These are phyloP conservation scores for Varanus salvator DNA, from an alignment of 2,113 vertebrate genomes.

Conservation along the genomic window DNA sequence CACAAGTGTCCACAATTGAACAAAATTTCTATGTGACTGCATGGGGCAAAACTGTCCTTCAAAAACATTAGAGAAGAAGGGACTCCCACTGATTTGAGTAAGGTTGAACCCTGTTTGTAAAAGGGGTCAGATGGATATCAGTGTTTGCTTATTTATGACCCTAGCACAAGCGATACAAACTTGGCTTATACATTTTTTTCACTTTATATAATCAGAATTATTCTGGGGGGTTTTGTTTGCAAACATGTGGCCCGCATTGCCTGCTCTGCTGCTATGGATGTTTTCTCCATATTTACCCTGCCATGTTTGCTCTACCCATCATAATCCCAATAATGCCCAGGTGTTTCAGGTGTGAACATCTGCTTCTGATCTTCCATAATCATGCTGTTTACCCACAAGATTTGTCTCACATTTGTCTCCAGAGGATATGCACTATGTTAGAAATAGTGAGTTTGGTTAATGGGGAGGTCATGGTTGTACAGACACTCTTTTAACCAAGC, in stretches of 20 bases:
- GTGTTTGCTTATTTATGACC: not conserved
- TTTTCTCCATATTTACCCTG: not conserved
- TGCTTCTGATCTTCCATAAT: not conserved
- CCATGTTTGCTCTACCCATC: not conserved
- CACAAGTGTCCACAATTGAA: slow-evolving; percentile 5
- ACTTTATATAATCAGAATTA: not conserved
- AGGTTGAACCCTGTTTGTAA: not conserved
- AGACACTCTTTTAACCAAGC: not conserved
- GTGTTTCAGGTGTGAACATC: not conserved
- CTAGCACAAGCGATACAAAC: not conserved
- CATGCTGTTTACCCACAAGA: not conserved
- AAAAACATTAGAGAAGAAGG: slow-evolving; percentile 28
- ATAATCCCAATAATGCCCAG: not conserved
- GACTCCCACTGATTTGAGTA: slow-evolving; percentile 22
- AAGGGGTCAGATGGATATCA: slow-evolving; percentile 26
- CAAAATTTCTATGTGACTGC: not conserved
- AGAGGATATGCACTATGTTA: not conserved
- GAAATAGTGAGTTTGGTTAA: not conserved
- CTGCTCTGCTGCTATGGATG: not conserved
- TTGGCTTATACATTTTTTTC: not conserved
- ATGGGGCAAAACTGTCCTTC: not conserved
- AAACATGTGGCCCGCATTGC: not conserved
- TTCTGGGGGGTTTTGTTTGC: not conserved
- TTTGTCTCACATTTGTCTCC: not conserved
- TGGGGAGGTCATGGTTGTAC: not conserved